These are phyloP conservation scores for Ophonus ardosiacus DNA, from an alignment of 2,888 invertebrate genomes.

Conservation along the genomic window DNA sequence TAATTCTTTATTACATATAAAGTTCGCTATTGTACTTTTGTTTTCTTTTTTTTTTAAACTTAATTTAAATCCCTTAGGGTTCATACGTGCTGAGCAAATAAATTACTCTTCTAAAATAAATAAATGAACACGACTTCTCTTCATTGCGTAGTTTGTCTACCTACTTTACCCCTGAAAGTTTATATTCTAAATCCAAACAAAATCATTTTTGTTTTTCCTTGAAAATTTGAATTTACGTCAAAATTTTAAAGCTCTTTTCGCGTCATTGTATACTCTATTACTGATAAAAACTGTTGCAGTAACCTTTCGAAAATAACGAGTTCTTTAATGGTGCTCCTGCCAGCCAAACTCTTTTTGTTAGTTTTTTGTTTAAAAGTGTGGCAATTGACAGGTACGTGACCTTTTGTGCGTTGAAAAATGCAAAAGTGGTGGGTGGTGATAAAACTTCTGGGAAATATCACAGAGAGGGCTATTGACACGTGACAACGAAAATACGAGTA, in stretches of 20 bases:
- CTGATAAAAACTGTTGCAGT: neutral
- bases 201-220: neutral
- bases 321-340: neutral
- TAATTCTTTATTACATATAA: too few species aligned
- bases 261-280: neutral
- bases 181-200: neutral
- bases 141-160: neutral
- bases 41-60: neutral
- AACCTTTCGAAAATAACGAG: neutral
- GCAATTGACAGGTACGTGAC: neutral
- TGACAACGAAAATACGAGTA: neutral
- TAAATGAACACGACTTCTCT: neutral
- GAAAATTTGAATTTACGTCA: neutral
- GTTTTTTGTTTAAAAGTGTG: neutral
- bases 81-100: neutral
- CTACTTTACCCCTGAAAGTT: neutral
- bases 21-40: too few species aligned
- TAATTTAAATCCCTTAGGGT: neutral
- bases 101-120: neutral
- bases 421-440: neutral
- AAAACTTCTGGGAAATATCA: neutral
- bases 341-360: neutral
- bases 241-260: neutral
- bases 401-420: neutral
- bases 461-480: neutral